Conservation (phyloP, 2,113 vertebrate genomes). For the Calyptommatus sinebrachiatus region DNA sequence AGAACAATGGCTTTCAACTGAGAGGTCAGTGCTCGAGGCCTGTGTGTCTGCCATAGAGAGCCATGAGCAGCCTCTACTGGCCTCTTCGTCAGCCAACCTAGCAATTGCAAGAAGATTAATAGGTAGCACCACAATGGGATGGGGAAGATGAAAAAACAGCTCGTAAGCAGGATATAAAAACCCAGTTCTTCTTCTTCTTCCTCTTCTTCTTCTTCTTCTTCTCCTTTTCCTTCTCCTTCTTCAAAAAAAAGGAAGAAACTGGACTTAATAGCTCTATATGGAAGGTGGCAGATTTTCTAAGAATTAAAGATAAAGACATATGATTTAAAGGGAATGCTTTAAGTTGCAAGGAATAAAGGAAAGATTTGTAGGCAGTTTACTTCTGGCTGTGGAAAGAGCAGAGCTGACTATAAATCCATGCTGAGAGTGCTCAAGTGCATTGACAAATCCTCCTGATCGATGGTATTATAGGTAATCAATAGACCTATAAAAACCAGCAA, state of each 20-base stretch:
- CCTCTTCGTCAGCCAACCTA: too few relatives aligned
- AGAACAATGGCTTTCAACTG: too few relatives aligned
- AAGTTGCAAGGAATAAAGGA: conserved; percentile 23
- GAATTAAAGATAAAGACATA: conserved; percentile 12
- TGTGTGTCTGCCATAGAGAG: too few relatives aligned
- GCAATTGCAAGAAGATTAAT: too few relatives aligned
- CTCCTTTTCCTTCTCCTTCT: too few relatives aligned
- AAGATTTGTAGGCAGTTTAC: not conserved
- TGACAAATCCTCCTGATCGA: conserved; percentile 40
- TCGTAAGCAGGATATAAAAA: too few relatives aligned
- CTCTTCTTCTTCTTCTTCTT: too few relatives aligned
- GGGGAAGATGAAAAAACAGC: too few relatives aligned
- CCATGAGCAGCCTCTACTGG: too few relatives aligned
- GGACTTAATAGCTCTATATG: not conserved
- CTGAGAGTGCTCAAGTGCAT: conserved; percentile 31
- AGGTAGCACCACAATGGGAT: too few relatives aligned
- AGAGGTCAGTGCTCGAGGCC: too few relatives aligned
- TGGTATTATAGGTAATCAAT: not conserved
- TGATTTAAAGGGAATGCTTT: conserved; percentile 15
- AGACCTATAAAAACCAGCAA: conserved; percentile 22
- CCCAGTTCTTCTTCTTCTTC: too few relatives aligned
- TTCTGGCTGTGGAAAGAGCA: not conserved
- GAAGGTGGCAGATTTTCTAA: not conserved
- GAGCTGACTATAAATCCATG: conserved; percentile 21
- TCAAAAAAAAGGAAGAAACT: not conserved